phyloP scores from a whole-genome alignment of 1,140 invertebrate genomes.

The Dendroctonus valens region DNA sequence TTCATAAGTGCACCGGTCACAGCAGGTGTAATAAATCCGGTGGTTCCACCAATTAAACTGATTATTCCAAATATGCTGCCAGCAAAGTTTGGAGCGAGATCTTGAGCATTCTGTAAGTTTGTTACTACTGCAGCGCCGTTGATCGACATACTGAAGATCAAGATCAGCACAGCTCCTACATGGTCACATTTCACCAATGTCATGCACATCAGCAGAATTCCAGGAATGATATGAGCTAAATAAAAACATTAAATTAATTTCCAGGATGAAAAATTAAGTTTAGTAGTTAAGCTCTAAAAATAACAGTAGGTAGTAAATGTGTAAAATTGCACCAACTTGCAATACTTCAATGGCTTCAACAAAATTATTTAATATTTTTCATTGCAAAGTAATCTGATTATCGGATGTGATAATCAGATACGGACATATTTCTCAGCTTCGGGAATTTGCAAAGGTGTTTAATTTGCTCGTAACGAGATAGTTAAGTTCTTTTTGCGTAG shows the following conservation, averaged over 20 bases:
- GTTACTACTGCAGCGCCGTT: slow-evolving; percentile 83
- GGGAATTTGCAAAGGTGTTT: too few relatives aligned
- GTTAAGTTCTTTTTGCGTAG: too few relatives aligned
- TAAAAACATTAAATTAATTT: slow-evolving; percentile 20
- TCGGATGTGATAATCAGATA: too few relatives aligned
- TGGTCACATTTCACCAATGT: slow-evolving; percentile 68
- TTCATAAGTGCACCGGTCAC: slow-evolving; percentile 67
- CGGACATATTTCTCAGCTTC: too few relatives aligned
- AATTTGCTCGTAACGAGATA: too few relatives aligned
- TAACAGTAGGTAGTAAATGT: too few relatives aligned
- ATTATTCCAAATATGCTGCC: slow-evolving; percentile 73
- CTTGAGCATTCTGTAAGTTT: slow-evolving; percentile 81
- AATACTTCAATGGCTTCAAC: too few relatives aligned
- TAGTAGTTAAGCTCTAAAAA: too few relatives aligned
- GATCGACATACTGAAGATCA: slow-evolving; percentile 73
- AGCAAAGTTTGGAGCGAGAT: slow-evolving; percentile 79
- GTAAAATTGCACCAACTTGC: too few relatives aligned
- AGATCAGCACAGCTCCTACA: slow-evolving; percentile 60
- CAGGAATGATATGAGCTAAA: slow-evolving; percentile 69
- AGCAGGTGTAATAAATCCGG: slow-evolving; percentile 71
- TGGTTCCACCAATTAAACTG: slow-evolving; percentile 69
- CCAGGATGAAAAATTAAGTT: too few relatives aligned
- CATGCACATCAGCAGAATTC: slow-evolving; percentile 62
- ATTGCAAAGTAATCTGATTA: too few relatives aligned
- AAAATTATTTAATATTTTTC: too few relatives aligned